Evolutionary conservation across 2,888 invertebrate genomes (phyloP).

Genomic region (Cephus pulcher): DNA sequence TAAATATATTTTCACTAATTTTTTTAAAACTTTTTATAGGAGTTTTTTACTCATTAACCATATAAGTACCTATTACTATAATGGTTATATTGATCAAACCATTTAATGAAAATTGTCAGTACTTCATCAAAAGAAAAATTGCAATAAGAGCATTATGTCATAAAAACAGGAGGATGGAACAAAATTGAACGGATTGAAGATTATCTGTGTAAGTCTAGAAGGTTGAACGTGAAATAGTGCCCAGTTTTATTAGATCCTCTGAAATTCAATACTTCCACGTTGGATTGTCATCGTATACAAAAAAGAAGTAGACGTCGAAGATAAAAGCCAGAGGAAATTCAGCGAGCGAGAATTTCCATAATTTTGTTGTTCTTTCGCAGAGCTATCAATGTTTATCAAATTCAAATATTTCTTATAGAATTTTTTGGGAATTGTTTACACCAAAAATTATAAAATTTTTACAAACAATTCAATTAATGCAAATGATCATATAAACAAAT

Average conservation of each 20-base stretch:
- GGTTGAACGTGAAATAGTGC: constrained; percentile 8
- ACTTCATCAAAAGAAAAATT: background rate
- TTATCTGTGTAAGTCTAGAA: constrained; percentile 11
- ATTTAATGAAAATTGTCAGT: background rate
- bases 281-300: background rate
- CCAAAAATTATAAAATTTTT: too few relatives aligned
- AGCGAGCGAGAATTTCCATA: too few relatives aligned
- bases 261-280: constrained; percentile 20
- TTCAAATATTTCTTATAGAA: too few relatives aligned
- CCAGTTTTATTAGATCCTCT: constrained; percentile 25
- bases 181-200: background rate
- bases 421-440: too few relatives aligned
- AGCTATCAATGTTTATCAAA: too few relatives aligned
- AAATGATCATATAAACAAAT: too few relatives aligned
- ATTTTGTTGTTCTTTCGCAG: too few relatives aligned
- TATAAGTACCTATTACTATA: background rate
- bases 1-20: too few relatives aligned
- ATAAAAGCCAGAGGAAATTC: background rate
- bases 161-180: background rate
- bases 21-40: too few relatives aligned
- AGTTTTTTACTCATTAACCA: background rate
- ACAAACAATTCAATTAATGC: too few relatives aligned
- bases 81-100: background rate
- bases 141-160: background rate
- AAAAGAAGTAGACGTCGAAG: background rate